Base-by-base conservation (phyloP, 2,888 invertebrate species). In the Sisyra nigra region DNA sequence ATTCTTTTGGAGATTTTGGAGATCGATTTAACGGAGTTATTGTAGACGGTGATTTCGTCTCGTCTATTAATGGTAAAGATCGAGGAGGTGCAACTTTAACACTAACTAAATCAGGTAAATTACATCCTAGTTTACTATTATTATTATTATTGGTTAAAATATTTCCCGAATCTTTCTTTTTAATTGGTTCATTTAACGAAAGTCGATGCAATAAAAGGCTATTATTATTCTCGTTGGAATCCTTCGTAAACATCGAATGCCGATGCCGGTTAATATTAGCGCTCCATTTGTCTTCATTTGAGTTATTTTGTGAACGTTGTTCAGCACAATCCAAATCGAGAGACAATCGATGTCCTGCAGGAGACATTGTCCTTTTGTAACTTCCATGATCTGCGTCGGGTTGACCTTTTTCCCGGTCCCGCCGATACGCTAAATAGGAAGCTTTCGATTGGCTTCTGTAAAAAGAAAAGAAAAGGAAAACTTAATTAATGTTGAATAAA, bases 361-460 rank as follows among this genome's bases (percentile, higher is more conserved):
- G 80, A 15, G 80, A 80, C 64, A 79, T 71, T 13, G 80, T 80
- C 38, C 80, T 65, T 55, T 80, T 80, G 62, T 82, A 82, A 55
- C 77, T 79, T 48, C 82, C 82, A 54, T 74, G 75, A 58, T 80
- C 81, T 46, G 75, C 72, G 59, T 79, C 80, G 6, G 74, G 73
- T 37, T 71, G 65, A 30, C 70, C 68, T 52, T 72, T 68, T 50
- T 80, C 80, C 48, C 76, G 69, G 55, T 80, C 80, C 44, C 79
- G 71, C 33, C 79, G 69, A 48, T 74, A 72, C n/a, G 80, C 76
- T 61, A 81, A 61, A 59, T 81, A 81, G 45, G 81, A 80, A 49
- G 80, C 80, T 64, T 82, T 82, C 42, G 82, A 82, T 57, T 80
- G 79, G 56, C 78, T 80, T 67, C 82, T 82, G 69, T 13, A 71